Evolutionary conservation across 2,797 vertebrate species (phyloP), one percentile per base, ranked within the genome.

Genomic region (Okamejei kenojei): DNA sequence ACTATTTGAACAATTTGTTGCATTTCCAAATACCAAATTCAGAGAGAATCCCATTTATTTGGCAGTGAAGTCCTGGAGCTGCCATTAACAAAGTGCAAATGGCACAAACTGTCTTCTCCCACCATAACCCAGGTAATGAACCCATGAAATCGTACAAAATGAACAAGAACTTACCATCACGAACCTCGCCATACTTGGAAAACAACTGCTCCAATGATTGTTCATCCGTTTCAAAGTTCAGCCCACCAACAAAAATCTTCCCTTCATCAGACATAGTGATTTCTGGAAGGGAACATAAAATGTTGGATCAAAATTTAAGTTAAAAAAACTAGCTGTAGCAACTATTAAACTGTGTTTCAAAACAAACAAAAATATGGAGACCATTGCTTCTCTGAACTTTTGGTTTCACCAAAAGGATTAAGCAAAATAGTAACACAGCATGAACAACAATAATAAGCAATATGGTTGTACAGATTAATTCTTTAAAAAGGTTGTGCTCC

Each of bases 141-240:
- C 35, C 38, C 11, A 76, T 73, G 54, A 92, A 54, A 45, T n/a
- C 58, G 23, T 10, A 54, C 45, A 45, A 92, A 76, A 74, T 54
- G 2, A 92, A 76, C 68, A 91, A 19, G 1, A n/a, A 5, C 90
- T 76, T 74, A 92, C 90, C 90, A 73, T 92, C 90, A 76, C 90
- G 68, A 92, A 92, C 90, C 2, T 92, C 90, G 7, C 90, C 90
- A 7, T 92, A 92, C 90, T 92, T 92, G 10, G 90, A 73, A 92
- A 92, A 92, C 54, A 92, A 5, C 5, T 92, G 68, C 26, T 92
- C 90, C 90, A 92, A 26, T 54, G 90, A 73, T 92, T 92, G 90
- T 38, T 92, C 90, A n/a, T 92, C 90, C 15, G 90, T 92, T 10
- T 92, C 90, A 92, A 92, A 92, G 71, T 54, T 92, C 11, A 92